Evolutionary conservation across 2,888 invertebrate genomes (phyloP).

Genomic region (Dascillus cervinus): DNA sequence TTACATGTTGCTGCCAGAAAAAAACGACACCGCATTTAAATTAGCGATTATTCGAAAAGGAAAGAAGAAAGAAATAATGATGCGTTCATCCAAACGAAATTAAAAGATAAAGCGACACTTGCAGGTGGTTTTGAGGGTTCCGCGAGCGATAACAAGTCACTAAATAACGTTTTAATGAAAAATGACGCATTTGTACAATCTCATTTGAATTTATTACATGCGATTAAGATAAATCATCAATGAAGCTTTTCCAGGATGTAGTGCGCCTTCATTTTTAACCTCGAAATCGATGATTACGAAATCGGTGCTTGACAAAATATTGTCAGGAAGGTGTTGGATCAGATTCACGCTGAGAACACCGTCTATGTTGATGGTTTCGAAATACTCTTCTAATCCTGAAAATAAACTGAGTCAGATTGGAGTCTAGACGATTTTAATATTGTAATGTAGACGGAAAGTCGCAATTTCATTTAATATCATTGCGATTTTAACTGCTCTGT

Average conservation of each 20-base stretch:
- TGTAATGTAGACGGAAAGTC: no score
- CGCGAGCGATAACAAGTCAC: not conserved
- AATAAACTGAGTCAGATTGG: not conserved
- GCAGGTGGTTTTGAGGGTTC: not conserved
- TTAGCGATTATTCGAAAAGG: slow-evolving; percentile 9
- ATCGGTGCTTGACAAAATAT: not conserved
- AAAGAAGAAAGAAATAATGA: no score
- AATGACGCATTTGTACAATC: no score
- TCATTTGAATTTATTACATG: no score
- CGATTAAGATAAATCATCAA: slow-evolving; percentile 4
- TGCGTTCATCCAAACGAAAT: no score
- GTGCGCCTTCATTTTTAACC: slow-evolving; percentile 3
- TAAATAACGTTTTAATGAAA: slow-evolving; percentile 1
- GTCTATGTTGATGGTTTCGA: slow-evolving; percentile 1
- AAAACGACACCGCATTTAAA: slow-evolving; percentile 1
- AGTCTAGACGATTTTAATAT: no score
- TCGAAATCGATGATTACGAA: slow-evolving; percentile 4
- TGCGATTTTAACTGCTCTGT: no score
- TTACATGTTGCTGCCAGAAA: slow-evolving; percentile 13
- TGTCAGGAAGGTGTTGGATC: not conserved
- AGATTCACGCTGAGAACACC: not conserved
- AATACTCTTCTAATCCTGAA: not conserved
- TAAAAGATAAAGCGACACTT: not conserved
- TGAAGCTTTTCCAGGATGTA: slow-evolving; percentile 1
- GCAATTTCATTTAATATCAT: no score